These are phyloP conservation scores for Lepilemur septentrionalis DNA, from an alignment of 2,797 vertebrate genomes.

Conservation along the genomic window DNA sequence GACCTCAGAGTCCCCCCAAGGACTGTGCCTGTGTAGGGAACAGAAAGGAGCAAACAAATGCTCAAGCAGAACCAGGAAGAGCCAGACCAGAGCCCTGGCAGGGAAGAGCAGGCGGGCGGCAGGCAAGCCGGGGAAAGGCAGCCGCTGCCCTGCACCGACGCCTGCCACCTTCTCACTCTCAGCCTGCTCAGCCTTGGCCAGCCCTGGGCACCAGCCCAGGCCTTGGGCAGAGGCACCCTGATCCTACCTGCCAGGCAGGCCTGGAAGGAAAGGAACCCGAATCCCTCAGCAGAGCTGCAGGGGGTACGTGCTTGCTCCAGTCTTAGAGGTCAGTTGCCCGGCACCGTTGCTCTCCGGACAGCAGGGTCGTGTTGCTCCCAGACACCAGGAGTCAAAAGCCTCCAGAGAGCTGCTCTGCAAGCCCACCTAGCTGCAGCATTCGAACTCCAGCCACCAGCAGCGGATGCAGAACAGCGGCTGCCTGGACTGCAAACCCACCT, in stretches of 20 bases:
- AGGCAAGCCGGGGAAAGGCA: rapidly evolving
- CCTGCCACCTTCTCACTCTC: background rate
- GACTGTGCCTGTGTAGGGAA: background rate
- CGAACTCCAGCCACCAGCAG: background rate
- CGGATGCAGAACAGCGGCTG: background rate
- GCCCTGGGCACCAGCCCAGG: background rate
- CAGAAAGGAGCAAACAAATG: background rate
- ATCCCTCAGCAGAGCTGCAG: background rate
- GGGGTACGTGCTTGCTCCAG: rapidly evolving
- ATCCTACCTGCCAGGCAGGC: background rate
- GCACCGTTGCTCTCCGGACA: background rate
- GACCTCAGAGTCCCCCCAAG: background rate
- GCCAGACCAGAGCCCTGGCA: background rate
- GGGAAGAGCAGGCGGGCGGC: background rate
- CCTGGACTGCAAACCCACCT: slow-evolving; percentile 84
- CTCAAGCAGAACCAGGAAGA: background rate
- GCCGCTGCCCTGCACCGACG: rapidly evolving
- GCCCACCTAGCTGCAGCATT: background rate
- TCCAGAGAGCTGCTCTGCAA: too few relatives aligned
- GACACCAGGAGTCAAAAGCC: background rate
- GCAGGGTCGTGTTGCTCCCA: background rate
- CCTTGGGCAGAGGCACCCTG: background rate
- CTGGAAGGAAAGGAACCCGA: background rate
- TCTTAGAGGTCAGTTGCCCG: too few relatives aligned
- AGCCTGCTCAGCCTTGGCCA: background rate